These are phyloP conservation scores for Azorinus chamasolen DNA, from an alignment of 2,888 invertebrate species.

Conservation along the genomic window DNA sequence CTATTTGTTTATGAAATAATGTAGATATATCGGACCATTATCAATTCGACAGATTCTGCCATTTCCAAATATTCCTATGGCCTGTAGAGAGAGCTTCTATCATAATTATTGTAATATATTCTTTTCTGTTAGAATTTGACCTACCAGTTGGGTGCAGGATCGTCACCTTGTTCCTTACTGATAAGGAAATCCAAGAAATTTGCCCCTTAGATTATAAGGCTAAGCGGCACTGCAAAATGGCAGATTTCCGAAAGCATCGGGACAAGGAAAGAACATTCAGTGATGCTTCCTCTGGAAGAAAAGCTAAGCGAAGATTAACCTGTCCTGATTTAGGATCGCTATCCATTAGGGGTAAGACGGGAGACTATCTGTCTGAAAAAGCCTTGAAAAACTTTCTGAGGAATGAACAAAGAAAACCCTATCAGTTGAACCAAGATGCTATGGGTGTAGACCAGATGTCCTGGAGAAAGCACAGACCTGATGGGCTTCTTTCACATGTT, in stretches of 20 bases:
- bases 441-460: slow-evolving; percentile 41
- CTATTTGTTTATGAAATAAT: too few species aligned
- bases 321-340: slow-evolving; percentile 19
- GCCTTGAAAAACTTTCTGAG: slow-evolving; percentile 26
- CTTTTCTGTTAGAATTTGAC: slow-evolving; percentile 89
- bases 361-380: slow-evolving; percentile 13
- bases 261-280: not conserved
- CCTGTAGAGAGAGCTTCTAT: too few species aligned
- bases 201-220: slow-evolving; percentile 37
- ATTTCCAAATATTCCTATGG: too few species aligned
- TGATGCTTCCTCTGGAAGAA: not conserved
- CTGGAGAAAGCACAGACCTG: slow-evolving; percentile 34
- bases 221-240: slow-evolving; percentile 57
- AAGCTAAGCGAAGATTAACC: slow-evolving; percentile 36
- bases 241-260: slow-evolving; percentile 47
- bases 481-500: slow-evolving; percentile 44
- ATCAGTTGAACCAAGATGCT: slow-evolving; percentile 20
- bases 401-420: slow-evolving; percentile 25
- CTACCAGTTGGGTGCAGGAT: slow-evolving; percentile 94
- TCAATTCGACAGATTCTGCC: too few species aligned
- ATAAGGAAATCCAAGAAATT: slow-evolving; percentile 87
- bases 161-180: slow-evolving; percentile 91
- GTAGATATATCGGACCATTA: too few species aligned
- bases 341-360: not conserved
- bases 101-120: too few species aligned